phyloP scores from a whole-genome alignment of 2,113 vertebrate genomes.

The Pungitius pungitius region DNA sequence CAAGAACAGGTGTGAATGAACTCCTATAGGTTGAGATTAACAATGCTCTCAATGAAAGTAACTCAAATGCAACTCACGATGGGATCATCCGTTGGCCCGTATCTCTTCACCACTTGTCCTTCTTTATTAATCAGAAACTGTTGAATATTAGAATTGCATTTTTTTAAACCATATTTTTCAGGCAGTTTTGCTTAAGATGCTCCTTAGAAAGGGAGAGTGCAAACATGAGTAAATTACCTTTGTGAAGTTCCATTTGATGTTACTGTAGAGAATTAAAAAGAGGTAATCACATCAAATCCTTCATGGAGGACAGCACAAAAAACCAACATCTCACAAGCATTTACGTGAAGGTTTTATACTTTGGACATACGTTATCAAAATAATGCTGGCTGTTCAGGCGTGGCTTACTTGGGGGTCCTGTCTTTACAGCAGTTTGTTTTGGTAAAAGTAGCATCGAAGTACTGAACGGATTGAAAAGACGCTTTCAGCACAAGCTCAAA shows the following conservation, averaged over 20 bases:
- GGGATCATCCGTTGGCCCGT: constrained; percentile 92
- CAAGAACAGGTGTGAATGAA: not conserved
- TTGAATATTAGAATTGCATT: not conserved
- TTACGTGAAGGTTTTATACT: not conserved
- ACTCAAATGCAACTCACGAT: constrained; percentile 80
- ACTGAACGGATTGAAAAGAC: not conserved
- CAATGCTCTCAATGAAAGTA: not conserved
- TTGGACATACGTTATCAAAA: not conserved
- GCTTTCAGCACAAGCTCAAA: not conserved
- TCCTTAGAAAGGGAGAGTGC: not conserved
- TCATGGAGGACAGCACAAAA: not conserved
- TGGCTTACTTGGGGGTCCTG: not conserved
- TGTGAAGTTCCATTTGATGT: constrained; percentile 99
- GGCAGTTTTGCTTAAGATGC: not conserved
- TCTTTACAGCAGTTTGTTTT: not conserved
- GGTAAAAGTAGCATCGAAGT: not conserved
- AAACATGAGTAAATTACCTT: constrained; percentile 83
- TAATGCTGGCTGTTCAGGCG: not conserved
- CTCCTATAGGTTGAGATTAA: not conserved
- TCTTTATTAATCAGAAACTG: constrained; percentile 94
- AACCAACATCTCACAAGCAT: not conserved
- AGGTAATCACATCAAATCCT: not conserved
- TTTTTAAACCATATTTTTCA: not conserved
- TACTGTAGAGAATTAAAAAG: constrained; percentile 73
- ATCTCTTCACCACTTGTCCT: constrained; percentile 92